Conservation (phyloP, 2,113 vertebrate genomes). For the Nycticorax nycticorax region DNA sequence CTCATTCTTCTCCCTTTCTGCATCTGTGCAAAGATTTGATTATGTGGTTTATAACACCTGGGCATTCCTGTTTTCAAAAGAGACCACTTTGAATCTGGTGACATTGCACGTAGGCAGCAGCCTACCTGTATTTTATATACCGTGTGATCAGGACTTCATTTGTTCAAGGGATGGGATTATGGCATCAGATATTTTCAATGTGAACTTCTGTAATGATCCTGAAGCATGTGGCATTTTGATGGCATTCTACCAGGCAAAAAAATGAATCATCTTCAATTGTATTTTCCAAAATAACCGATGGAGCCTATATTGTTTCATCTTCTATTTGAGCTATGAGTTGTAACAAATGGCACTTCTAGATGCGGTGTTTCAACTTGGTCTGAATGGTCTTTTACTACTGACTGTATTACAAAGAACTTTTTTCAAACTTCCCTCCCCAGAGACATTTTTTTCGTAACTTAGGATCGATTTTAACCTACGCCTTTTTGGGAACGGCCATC, state of each 20-base stretch:
- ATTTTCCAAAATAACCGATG: background rate
- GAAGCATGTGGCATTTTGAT: background rate
- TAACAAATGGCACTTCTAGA: background rate
- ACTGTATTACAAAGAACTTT: background rate
- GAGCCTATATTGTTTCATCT: background rate
- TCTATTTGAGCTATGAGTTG: background rate
- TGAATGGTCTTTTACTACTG: background rate
- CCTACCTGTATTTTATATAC: background rate
- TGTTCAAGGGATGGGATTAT: background rate
- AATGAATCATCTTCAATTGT: background rate
- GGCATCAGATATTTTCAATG: background rate
- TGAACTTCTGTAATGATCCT: background rate
- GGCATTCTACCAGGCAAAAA: background rate
- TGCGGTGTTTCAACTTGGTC: background rate
- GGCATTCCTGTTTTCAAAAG: background rate
- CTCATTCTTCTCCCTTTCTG: background rate
- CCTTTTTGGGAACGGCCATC: slow-evolving; percentile 84
- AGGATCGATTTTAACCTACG: slow-evolving; percentile 85
- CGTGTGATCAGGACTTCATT: background rate
- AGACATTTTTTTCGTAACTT: slow-evolving; percentile 84
- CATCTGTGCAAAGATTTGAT: background rate
- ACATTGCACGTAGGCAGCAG: background rate
- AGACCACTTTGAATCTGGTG: background rate
- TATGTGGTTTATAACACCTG: background rate
- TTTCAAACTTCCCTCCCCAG: slow-evolving; percentile 66